Conservation (phyloP, 2,113 vertebrate species). For the Fregetta grallaria region DNA sequence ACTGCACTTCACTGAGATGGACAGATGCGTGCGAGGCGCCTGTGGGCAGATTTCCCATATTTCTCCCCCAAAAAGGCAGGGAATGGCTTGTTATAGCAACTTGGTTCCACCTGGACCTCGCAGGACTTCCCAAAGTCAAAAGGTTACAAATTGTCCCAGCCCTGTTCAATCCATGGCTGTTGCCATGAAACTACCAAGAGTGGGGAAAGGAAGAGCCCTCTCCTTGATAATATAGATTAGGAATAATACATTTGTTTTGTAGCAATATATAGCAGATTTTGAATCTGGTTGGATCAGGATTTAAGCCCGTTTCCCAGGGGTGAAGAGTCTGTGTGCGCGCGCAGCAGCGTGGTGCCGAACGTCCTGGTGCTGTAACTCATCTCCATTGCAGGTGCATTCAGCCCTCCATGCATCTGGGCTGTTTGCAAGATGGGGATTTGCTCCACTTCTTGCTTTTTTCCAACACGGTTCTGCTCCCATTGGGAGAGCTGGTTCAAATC, state of each 20-base stretch:
- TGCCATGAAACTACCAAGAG: not conserved
- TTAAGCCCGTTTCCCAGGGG: not conserved
- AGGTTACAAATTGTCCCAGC: not conserved
- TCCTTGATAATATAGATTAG: not conserved
- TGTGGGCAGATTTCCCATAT: not conserved
- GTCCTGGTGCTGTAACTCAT: not conserved
- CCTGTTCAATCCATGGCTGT: not conserved
- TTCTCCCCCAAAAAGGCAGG: not conserved
- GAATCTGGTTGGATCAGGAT: not conserved
- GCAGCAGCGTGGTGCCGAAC: rapidly evolving
- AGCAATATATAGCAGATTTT: not conserved
- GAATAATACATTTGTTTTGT: not conserved
- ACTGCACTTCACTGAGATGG: not conserved
- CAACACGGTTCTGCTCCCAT: rapidly evolving
- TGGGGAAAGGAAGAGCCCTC: not conserved
- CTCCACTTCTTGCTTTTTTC: not conserved
- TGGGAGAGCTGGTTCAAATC: not conserved
- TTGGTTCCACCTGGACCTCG: not conserved
- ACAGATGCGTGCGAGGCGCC: not conserved
- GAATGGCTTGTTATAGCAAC: not conserved
- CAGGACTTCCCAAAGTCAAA: not conserved
- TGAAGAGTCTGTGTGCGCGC: rapidly evolving
- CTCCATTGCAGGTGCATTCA: not conserved
- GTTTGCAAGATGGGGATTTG: not conserved
- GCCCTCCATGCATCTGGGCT: not conserved